Conservation (phyloP, 2,888 invertebrate genomes). For the Caenorhabditis virilis region DNA sequence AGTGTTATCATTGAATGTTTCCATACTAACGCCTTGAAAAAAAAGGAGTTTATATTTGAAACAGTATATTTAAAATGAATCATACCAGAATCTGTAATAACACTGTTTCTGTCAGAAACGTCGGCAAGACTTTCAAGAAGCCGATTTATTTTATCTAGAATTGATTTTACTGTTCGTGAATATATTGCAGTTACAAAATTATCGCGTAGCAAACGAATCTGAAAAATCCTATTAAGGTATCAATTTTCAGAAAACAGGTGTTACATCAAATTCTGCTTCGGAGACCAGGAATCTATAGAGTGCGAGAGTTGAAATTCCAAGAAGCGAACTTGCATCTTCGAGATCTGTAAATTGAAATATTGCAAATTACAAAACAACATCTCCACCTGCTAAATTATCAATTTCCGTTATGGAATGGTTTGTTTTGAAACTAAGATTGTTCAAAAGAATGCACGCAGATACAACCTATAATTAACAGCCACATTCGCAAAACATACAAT, state of each 20-base stretch:
- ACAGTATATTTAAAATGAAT: background rate
- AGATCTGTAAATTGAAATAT: constrained; percentile 27
- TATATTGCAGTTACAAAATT: constrained; percentile 38
- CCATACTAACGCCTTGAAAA: constrained; percentile 38
- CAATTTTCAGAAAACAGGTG: constrained; percentile 1
- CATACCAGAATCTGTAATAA: constrained; percentile 40
- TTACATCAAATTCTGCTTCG: constrained; percentile 24
- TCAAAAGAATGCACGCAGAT: constrained; percentile 40
- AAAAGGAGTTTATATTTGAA: no score
- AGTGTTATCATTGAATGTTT: constrained; percentile 16
- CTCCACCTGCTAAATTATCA: constrained; percentile 40
- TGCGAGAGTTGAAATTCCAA: constrained; percentile 39
- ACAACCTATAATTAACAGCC: constrained; percentile 25
- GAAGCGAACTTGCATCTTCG: constrained; percentile 39
- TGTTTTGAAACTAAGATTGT: constrained; percentile 41
- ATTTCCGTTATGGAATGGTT: constrained; percentile 30
- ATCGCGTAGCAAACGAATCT: constrained; percentile 36
- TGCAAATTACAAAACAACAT: background rate
- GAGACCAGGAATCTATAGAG: constrained; percentile 40
- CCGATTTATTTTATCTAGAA: constrained; percentile 34
- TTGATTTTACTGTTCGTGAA: constrained; percentile 29
- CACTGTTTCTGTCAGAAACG: constrained; percentile 28
- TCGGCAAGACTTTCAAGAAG: constrained; percentile 30
- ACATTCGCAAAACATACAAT: background rate
- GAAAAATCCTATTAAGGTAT: background rate